Base-by-base conservation (phyloP, 2,888 invertebrate species). In the Argyra leucocephala region DNA sequence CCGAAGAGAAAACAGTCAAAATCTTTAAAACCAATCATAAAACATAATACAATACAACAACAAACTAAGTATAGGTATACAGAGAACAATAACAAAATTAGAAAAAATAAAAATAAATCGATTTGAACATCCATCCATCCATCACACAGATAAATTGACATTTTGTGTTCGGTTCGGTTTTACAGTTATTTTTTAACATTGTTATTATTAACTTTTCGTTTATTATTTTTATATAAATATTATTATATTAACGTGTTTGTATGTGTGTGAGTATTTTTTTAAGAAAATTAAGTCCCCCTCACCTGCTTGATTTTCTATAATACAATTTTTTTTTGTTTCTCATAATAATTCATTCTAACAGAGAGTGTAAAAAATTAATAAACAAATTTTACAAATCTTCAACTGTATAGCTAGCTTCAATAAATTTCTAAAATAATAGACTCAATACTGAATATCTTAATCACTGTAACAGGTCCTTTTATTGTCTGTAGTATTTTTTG, bases 21-120 rank as follows among this genome's bases (percentile, higher is more conserved):
- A 48, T 48, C 48, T n/a, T 48, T 48, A 48, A 48, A 48, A 48
- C 48, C 48, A 48, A 48, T 48, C 48, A 48, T 48, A 48, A 48
- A 48, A 48, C 48, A 48, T 48, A 48, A 48, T 48, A 12, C 48
- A 12, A 48, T 5, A 48, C 15, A 37, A 31, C 12, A 31, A 31
- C 31, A 31, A n/a, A n/a, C n/a, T n/a, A n/a, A n/a, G n/a, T n/a
- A n/a, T n/a, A n/a, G n/a, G n/a, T 31, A 31, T 6, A 31, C 7
- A 31, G 12, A 31, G 1, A 31, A 31, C 3, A 31, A 31, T 31
- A 31, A 31, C 12, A 31, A 31, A 6, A 26, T 6, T 26, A 7
- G 7, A 26, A 31, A 31, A 31, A 31, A 31, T 10, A 31, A 31
- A 31, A 31, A 31, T 48, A 48, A 48, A 48, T 48, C 48, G 48